Base-by-base conservation (phyloP, 2,888 invertebrate genomes). In the Tribolium freemani region DNA sequence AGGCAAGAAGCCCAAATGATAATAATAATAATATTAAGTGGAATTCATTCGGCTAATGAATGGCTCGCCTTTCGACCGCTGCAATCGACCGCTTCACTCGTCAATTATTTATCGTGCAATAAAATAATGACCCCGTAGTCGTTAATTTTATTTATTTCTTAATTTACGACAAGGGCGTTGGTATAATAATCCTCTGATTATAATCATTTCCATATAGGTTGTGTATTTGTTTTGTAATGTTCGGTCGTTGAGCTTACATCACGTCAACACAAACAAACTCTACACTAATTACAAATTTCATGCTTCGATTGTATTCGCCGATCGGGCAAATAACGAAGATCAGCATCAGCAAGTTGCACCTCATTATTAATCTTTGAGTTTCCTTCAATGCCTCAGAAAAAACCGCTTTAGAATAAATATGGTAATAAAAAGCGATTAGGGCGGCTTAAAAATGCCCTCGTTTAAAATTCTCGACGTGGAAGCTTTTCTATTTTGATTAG, bases 241-340 rank as follows among this genome's bases (percentile, higher is more conserved):
- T 66, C 51, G 64, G 56, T 58, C 66, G 66, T 10, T 21, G 50
- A 71, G 58, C 51, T 66, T 58, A 58, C 71, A 46, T 71, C 71
- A 51, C 51, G 16, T 53, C 63, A 54, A 61, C 58, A 30, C 57
- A 66, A 71, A 64, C 66, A 71, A 60, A 64, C 66, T 57, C 50
- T 50, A 58, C 64, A 66, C 64, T 71, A 71, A 71, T 71, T 71
- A 66, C 71, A 57, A 71, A 71, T 71, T 71, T 64, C 66, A 66
- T 71, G 71, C 71, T 66, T 66, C 71, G 58, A 71, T 66, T 71
- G 48, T 57, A 48, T 69, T 60, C 44, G 53, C 53, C 60, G 69
- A 69, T 69, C 53, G 45, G 26, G 60, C 69, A 70, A 74, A 75
- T 72, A 74, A 71, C 69, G 63, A 53, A 58, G 68, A 72, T 66